Evolutionary conservation across 2,113 vertebrate genomes (phyloP), one percentile per base, ranked within the genome.

Genomic region (Progne subis): DNA sequence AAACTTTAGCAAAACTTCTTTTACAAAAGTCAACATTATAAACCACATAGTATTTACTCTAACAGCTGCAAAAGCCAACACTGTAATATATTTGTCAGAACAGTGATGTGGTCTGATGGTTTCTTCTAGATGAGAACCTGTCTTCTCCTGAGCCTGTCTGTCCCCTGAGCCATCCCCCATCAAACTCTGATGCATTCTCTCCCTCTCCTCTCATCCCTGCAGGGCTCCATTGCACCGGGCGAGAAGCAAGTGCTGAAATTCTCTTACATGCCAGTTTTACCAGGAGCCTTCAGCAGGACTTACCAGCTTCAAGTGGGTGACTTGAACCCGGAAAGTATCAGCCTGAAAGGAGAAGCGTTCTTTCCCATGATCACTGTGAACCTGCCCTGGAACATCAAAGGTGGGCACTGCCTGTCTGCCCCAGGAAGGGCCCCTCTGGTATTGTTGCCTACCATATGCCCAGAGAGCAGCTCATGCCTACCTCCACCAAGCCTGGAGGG

Each of bases 181-280:
- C 37, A 37, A 8, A 37, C 37, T 37, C 37, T 8, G 37, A 37
- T 37, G 37, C 37, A 37, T 37, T 37, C 37, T 37, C 37, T 37
- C 37, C 37, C 37, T 37, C 37, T 37, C 37, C 37, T 37, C 37
- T 37, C 37, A 37, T 37, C 37, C 37, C 37, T 37, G 37, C 37
- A 37, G 37, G 37, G 37, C 37, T 37, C 37, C 37, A 20, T 99
- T 72, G 74, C 84, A 32, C 97, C 98, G 3, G 92, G 97, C 32
- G 20, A 95, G 13, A 95, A 98, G 65, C 97, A 98, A 61, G 86
- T 95, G 19, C 82, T 99, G 78, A 97, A 96, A 56, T 94, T 99
- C 63, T 98, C 88, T 90, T 99, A 98, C 95, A 93, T 99, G 60
- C 99, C 98, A 4, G 99, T 98, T 34, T n/a, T 98, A 31, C 99